These are phyloP conservation scores for Patagioenas fasciata DNA, from an alignment of 2,113 vertebrate species.

Conservation along the genomic window DNA sequence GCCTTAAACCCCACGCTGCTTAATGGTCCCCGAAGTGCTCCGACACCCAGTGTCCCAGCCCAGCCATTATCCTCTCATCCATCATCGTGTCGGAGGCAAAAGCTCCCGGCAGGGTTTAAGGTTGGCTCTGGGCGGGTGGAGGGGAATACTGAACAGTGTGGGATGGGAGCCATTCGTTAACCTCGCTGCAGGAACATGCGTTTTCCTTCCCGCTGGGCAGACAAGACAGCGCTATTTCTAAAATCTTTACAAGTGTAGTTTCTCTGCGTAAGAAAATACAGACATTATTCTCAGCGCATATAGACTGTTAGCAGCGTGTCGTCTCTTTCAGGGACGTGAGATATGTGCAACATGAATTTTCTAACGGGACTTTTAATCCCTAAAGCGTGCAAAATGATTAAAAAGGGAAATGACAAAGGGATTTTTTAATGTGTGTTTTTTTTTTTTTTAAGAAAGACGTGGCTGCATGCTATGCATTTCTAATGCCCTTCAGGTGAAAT, in stretches of 20 bases:
- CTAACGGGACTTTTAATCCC: background rate
- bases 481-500: background rate
- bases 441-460: too few species aligned
- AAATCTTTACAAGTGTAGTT: background rate
- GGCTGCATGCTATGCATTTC: background rate
- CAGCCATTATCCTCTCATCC: background rate
- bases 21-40: background rate
- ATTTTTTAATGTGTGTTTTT: background rate
- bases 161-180: background rate
- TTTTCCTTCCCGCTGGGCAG: background rate
- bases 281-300: background rate
- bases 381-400: background rate
- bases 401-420: background rate
- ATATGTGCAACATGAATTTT: accelerated
- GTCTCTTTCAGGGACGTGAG: background rate
- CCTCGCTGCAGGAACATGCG: background rate
- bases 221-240: background rate
- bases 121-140: background rate
- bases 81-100: background rate
- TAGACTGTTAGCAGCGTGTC: too few species aligned
- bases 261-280: background rate
- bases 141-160: background rate
- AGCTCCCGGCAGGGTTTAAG: background rate
- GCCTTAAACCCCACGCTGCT: background rate
- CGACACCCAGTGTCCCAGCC: background rate